phyloP scores from a whole-genome alignment of 2,797 vertebrate genomes.

The Pitangus sulphuratus region DNA sequence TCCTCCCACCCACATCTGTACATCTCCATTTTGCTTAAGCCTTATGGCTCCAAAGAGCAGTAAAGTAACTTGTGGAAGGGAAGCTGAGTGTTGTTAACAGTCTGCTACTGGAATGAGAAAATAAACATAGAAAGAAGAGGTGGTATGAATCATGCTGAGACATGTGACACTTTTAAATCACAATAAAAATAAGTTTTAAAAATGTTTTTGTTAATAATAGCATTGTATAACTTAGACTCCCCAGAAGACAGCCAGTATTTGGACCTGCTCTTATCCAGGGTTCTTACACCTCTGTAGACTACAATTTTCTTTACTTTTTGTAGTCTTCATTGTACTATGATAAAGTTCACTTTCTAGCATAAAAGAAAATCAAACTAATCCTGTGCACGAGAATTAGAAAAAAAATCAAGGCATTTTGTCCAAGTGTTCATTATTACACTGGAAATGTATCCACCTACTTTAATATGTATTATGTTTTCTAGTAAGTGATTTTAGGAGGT shows the following conservation, averaged over 20 bases:
- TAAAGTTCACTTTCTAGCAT: background rate
- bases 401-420: background rate
- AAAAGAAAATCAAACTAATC: background rate
- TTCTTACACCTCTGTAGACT: background rate
- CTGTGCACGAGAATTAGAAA: background rate
- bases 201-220: background rate
- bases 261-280: background rate
- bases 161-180: background rate
- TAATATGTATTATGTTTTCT: background rate
- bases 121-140: background rate
- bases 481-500: background rate
- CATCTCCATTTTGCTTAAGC: background rate
- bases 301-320: background rate
- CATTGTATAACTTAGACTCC: background rate
- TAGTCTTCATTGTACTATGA: background rate
- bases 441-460: background rate
- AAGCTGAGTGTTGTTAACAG: background rate
- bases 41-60: background rate
- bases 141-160: background rate
- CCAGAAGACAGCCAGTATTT: background rate
- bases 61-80: background rate
- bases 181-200: background rate
- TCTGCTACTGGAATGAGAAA: background rate
- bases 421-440: background rate
- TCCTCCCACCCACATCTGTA: background rate